These are phyloP conservation scores for Trachurus trachurus DNA, from an alignment of 2,797 vertebrate genomes.

Conservation along the genomic window DNA sequence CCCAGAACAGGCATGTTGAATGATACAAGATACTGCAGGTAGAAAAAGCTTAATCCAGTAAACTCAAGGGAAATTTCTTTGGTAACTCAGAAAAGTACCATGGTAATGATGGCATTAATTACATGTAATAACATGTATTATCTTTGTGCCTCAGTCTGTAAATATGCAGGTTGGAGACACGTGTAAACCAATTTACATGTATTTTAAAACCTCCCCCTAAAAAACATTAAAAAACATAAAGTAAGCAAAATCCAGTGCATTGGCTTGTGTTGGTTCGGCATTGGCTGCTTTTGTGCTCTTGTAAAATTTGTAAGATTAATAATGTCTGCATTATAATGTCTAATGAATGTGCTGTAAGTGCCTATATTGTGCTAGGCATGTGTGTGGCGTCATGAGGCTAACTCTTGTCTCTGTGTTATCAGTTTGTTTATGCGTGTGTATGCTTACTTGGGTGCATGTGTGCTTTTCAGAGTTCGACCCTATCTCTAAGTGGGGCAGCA, in stretches of 20 bases:
- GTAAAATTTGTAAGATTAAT: neutral
- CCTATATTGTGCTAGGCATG: neutral
- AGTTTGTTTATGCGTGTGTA: constrained; percentile 14
- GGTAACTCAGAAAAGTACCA: neutral
- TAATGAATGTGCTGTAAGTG: neutral
- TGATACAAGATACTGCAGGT: neutral
- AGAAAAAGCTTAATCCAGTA: neutral
- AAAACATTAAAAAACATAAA: neutral
- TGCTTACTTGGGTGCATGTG: constrained; percentile 21
- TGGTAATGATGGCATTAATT: neutral
- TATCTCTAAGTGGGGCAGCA: constrained; percentile 11
- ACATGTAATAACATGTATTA: neutral
- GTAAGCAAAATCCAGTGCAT: neutral
- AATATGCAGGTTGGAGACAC: constrained; percentile 1
- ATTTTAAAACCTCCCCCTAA: too few relatives aligned
- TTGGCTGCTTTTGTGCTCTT: neutral
- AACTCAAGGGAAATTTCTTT: neutral
- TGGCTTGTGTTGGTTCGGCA: too few relatives aligned
- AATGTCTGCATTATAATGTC: neutral
- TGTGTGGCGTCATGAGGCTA: neutral
- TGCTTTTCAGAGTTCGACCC: constrained; percentile 7
- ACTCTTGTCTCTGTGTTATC: neutral
- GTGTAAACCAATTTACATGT: too few relatives aligned
- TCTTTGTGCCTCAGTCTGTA: neutral
- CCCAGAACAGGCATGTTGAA: neutral